Conservation (phyloP, 2,113 vertebrate genomes). For the Haemorhous mexicanus region DNA sequence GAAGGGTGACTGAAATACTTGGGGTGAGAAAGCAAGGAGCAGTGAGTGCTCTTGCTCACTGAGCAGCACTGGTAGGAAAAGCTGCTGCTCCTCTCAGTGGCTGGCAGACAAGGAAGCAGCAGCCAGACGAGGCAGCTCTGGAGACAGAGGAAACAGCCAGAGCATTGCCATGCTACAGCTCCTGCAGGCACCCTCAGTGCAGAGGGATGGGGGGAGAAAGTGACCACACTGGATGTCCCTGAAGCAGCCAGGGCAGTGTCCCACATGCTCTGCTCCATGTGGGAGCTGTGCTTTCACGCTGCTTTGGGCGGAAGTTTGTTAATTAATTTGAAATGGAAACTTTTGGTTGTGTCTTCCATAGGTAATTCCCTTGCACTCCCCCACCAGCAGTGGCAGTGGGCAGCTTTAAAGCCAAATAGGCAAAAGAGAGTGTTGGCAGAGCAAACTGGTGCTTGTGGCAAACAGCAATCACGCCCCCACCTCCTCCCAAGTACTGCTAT, state of each 20-base stretch:
- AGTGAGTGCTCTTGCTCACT: not conserved
- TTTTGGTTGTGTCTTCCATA: not conserved
- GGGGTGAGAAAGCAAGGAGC: not conserved
- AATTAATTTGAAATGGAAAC: not conserved
- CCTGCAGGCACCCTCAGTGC: not conserved
- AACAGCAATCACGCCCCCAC: rapidly evolving
- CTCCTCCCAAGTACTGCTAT: not conserved
- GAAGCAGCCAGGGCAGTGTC: not conserved
- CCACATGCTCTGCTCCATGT: rapidly evolving
- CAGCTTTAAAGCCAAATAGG: not conserved
- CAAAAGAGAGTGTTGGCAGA: not conserved
- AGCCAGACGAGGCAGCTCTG: not conserved
- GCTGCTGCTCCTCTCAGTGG: not conserved
- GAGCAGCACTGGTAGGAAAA: not conserved
- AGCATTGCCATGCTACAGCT: rapidly evolving
- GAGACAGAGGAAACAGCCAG: not conserved
- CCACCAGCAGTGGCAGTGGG: not conserved
- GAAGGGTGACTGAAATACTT: not conserved
- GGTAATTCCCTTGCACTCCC: rapidly evolving
- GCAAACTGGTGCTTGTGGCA: not conserved
- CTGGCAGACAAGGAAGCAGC: not conserved
- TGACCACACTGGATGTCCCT: rapidly evolving
- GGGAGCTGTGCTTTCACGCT: not conserved
- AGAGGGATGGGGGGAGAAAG: not conserved
- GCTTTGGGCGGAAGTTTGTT: not conserved